Percentiles rank a stretch among this genome's conserved stretches.
phyloP scores from a whole-genome alignment of 2,113 vertebrate species.

The Argyrosomus japonicus region DNA sequence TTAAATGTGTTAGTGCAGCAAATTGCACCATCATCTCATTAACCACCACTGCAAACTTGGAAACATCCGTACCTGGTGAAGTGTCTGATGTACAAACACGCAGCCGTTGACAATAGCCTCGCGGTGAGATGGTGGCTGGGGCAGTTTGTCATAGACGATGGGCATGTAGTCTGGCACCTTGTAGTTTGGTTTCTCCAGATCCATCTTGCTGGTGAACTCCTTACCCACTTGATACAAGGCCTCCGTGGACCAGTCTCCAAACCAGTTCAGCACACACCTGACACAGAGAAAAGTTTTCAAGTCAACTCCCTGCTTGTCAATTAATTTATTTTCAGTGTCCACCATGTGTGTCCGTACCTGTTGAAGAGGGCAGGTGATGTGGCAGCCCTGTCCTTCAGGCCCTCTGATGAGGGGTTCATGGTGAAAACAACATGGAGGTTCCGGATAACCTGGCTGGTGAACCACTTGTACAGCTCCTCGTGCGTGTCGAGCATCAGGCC shows the following conservation, averaged over 20 bases:
- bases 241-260: constrained; percentile 99
- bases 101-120: constrained; percentile 98
- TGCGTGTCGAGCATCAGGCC: constrained; percentile 98
- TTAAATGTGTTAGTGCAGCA: not conserved
- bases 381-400: constrained; percentile 97
- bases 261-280: constrained; percentile 99
- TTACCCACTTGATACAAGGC: constrained; percentile 98
- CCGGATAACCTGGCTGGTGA: constrained; percentile 98
- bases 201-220: constrained; percentile 99
- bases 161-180: constrained; percentile 99
- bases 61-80: constrained; percentile 90
- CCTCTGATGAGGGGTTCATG: constrained; percentile 99
- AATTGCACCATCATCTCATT: too few relatives aligned
- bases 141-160: constrained; percentile 94
- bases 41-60: not conserved
- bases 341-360: constrained; percentile 84
- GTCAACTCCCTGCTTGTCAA: not conserved
- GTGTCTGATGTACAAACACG: constrained; percentile 97
- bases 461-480: constrained; percentile 98
- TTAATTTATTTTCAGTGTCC: not conserved
- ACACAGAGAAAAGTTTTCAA: not conserved
- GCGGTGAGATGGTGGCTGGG: constrained; percentile 92
- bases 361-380: constrained; percentile 99
- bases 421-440: constrained; percentile 99
- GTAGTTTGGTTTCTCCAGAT: constrained; percentile 98